Evolutionary conservation across 2,797 vertebrate species (phyloP), one percentile per base, ranked within the genome.

Genomic region (Tokudaia tokunoshimensis): DNA sequence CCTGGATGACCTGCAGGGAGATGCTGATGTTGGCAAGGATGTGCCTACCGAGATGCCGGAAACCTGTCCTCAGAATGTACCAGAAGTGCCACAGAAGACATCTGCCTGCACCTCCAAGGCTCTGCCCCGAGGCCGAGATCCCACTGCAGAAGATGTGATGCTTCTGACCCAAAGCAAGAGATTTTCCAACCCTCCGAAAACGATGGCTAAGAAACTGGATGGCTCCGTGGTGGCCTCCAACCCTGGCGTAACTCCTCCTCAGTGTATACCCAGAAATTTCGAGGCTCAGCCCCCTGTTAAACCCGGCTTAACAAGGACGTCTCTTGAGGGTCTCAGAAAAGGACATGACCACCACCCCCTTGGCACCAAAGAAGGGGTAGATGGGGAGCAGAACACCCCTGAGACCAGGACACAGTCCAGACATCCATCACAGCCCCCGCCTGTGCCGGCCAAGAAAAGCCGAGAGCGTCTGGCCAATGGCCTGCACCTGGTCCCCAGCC

Each of bases 391-490:
- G 84, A 98, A 96, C 81, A 84, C 91, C 89, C 98, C 98, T 31
- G 98, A 99, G 88, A 95, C 98, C 91, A 99, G 98, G 98, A 99
- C 98, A 50, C 99, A 99, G 91, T 97, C 99, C 85, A 99, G 99
- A 99, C 99, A 99, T 96, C 98, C 99, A n/a, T 98, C 99, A 4
- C 99, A 99, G 89, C 99, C 99, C 0, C 99, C 99, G 29, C 99
- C 99, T 0, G 99, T 99, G 70, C 99, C 99, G 34, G 99, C 99
- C 94, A 99, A 99, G 98, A 99, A 99, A 98, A 99, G 99, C 95
- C 99, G 98, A 98, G 99, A 99, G 96, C 99, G 99, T 92, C 98
- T 99, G 55, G 98, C 99, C 79, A 99, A 99, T 26, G 99, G 99
- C 72, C 98, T 99, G 6, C 99, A 98, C 93, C 99, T 99, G 98